Evolutionary conservation across 2,888 invertebrate species (phyloP), one percentile per base, ranked within the genome.

Genomic region (Lepidochrysops patricia): DNA sequence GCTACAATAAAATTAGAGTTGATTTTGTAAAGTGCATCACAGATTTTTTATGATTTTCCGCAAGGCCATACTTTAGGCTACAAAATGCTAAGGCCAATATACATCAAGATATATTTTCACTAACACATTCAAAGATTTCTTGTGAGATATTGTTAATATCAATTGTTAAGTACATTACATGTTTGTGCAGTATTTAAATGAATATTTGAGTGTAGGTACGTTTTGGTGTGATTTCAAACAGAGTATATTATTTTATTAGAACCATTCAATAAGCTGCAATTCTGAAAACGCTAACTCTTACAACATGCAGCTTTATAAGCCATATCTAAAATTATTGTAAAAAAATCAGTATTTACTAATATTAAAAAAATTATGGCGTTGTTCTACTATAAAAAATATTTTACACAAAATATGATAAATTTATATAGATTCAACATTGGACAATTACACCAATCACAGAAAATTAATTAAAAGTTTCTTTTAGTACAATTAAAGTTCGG

Each of bases 11-110:
- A 68, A 68, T 67, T 67, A 63, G 64, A 69, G 79, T 76, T 76
- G 80, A 81, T 78, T 83, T 82, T 83, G 78, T 84, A 84, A 79
- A 83, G 77, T 80, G 78, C 83, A 85, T 85, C 85, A 85, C 86
- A 86, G 84, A 78, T 80, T 76, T n/a, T 78, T 79, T 79, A 82
- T 80, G 80, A 52, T 59, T 83, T 83, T 79, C 73, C 73, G 72
- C 75, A 80, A 84, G 82, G 84, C 82, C 78, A 73, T 75, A 69
- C 70, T 72, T 69, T 77, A 80, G 78, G 79, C 79, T 70, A 68
- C 68, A 66, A 72, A 71, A 68, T 64, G 64, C 63, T 79, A 79
- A 80, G 80, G 79, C 79, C 78, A 72, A 69, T 70, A 68, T 63
- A 63, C 65, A 65, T 62, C 43, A 63, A 64, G 66, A 66, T 43